These are phyloP conservation scores for Torymus auratus DNA, from an alignment of 2,888 invertebrate species.

Conservation along the genomic window DNA sequence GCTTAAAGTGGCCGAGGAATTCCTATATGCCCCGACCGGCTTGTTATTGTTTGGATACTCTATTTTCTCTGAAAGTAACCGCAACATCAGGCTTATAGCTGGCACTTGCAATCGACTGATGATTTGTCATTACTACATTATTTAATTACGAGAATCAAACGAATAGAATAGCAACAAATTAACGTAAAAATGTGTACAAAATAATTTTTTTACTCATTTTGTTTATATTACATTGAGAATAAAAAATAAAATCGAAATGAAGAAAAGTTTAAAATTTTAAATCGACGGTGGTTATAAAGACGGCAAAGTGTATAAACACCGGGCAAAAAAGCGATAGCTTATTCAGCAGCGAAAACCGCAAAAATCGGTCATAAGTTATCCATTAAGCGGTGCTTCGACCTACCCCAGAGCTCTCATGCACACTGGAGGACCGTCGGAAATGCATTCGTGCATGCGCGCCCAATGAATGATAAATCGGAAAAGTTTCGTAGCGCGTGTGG, in stretches of 20 bases:
- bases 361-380: conserved; percentile 41
- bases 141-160: too few species aligned
- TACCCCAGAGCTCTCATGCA: not conserved
- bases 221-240: too few species aligned
- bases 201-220: too few species aligned
- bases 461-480: conserved; percentile 43
- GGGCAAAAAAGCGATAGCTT: not conserved
- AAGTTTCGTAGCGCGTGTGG: conserved; percentile 26
- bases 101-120: too few species aligned
- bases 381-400: conserved; percentile 1
- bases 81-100: too few species aligned
- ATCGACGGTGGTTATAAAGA: too few species aligned
- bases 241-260: too few species aligned
- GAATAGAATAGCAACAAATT: too few species aligned
- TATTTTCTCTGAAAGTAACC: conserved; percentile 1
- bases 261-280: too few species aligned
- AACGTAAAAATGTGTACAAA: too few species aligned
- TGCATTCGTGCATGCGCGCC: conserved; percentile 11
- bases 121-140: too few species aligned
- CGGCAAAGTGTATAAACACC: too few species aligned
- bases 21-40: not conserved
- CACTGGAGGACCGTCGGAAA: conserved; percentile 2
- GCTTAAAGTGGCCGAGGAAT: conserved; percentile 4
- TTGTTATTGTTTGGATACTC: conserved; percentile 26
- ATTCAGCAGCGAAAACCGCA: conserved; percentile 23